Evolutionary conservation across 2,797 vertebrate species (phyloP).

Genomic region (Erithacus rubecula): DNA sequence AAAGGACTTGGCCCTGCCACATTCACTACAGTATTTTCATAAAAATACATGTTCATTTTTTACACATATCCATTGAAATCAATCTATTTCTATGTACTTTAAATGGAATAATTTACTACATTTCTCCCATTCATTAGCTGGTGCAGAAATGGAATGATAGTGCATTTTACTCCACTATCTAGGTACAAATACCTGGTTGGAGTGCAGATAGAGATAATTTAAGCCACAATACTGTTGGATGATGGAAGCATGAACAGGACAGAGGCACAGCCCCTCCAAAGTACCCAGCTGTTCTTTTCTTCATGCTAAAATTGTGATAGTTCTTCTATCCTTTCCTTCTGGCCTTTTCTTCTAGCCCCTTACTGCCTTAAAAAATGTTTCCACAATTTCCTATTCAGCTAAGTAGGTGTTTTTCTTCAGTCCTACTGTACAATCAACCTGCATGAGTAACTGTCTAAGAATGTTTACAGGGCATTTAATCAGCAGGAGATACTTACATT

Average conservation of each 20-base stretch:
- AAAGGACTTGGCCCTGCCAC: too few relatives aligned
- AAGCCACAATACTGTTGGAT: not conserved
- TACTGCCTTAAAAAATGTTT: not conserved
- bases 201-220: not conserved
- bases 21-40: too few relatives aligned
- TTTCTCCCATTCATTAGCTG: not conserved
- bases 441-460: slow-evolving; percentile 34
- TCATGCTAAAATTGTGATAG: not conserved
- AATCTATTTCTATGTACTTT: not conserved
- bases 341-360: not conserved
- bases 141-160: not conserved
- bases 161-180: not conserved
- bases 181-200: not conserved
- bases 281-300: not conserved
- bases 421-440: not conserved
- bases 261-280: not conserved
- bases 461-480: slow-evolving; percentile 38
- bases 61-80: not conserved
- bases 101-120: not conserved
- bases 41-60: not conserved
- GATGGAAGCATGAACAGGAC: not conserved
- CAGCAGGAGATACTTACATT: slow-evolving; percentile 19
- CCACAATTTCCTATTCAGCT: not conserved
- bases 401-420: not conserved
- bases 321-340: not conserved